Conservation (phyloP, 2,113 vertebrate species). For the Clarias batrachus region DNA sequence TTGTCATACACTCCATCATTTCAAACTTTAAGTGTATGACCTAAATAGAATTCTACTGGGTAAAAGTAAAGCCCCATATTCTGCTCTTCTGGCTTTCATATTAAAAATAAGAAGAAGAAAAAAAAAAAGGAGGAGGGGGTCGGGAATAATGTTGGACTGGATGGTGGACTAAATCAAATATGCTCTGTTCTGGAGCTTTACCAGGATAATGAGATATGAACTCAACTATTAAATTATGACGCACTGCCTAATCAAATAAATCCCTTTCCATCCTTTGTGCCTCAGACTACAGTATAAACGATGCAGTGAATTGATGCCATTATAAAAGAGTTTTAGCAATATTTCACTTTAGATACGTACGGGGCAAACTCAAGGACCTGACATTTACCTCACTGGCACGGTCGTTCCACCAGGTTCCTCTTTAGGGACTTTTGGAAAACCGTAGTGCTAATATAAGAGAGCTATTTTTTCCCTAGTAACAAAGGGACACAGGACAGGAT, state of each 20-base stretch:
- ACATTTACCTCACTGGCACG: background rate
- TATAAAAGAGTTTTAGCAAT: background rate
- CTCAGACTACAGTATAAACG: background rate
- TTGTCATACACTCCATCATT: background rate
- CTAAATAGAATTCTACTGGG: background rate
- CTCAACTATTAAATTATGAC: background rate
- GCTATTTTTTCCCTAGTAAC: background rate
- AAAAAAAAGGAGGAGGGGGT: too few relatives aligned
- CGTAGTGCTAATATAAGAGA: background rate
- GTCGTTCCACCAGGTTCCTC: background rate
- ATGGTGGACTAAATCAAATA: background rate
- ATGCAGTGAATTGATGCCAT: background rate
- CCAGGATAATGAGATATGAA: background rate
- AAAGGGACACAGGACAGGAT: background rate
- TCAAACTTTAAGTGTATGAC: background rate
- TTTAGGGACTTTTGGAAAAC: background rate
- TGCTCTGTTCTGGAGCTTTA: background rate
- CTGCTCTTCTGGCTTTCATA: background rate
- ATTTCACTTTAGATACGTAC: background rate
- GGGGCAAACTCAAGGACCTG: background rate
- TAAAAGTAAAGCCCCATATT: background rate
- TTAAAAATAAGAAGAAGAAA: too few relatives aligned
- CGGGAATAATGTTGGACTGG: background rate
- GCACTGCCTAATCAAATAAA: background rate
- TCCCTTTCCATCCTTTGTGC: background rate